These are phyloP conservation scores for Macrosoma leucophasiata DNA, from an alignment of 2,888 invertebrate species.

Conservation along the genomic window DNA sequence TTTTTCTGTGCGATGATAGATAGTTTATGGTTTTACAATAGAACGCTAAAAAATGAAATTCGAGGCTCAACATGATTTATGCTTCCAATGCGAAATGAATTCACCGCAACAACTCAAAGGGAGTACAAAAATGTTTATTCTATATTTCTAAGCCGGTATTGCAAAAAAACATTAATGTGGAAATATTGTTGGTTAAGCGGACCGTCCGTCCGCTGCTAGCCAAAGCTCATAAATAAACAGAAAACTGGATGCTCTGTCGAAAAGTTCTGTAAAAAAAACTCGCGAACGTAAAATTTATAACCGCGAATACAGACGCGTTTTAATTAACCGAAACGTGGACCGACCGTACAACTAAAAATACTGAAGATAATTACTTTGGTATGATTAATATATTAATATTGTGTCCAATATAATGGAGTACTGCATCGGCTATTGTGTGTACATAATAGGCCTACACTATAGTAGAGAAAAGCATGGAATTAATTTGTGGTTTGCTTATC, in stretches of 20 bases:
- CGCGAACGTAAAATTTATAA: constrained; percentile 65
- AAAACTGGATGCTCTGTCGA: constrained; percentile 67
- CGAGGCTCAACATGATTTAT: no score
- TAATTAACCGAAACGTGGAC: constrained; percentile 60
- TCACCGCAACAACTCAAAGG: no score
- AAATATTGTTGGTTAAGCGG: constrained; percentile 50
- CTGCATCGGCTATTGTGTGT: no score
- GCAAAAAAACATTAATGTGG: constrained; percentile 44
- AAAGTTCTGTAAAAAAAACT: constrained; percentile 64
- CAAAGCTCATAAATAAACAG: constrained; percentile 74
- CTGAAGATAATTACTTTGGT: no score
- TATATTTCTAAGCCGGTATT: constrained; percentile 49
- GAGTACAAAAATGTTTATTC: constrained; percentile 23
- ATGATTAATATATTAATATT: no score
- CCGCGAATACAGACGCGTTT: constrained; percentile 64
- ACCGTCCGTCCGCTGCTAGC: constrained; percentile 51
- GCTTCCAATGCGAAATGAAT: no score
- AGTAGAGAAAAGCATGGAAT: no score
- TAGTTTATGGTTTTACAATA: background rate
- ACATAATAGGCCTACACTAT: no score
- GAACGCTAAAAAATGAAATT: background rate
- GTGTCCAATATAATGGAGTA: no score
- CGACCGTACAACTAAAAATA: no score
- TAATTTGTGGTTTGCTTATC: no score
- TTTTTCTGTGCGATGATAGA: no score